A percentile compares a stretch with the other conserved stretches of the same genome.
These are phyloP conservation scores for Gymnosoma rotundatum DNA, from an alignment of 2,888 invertebrate species.

Conservation along the genomic window DNA sequence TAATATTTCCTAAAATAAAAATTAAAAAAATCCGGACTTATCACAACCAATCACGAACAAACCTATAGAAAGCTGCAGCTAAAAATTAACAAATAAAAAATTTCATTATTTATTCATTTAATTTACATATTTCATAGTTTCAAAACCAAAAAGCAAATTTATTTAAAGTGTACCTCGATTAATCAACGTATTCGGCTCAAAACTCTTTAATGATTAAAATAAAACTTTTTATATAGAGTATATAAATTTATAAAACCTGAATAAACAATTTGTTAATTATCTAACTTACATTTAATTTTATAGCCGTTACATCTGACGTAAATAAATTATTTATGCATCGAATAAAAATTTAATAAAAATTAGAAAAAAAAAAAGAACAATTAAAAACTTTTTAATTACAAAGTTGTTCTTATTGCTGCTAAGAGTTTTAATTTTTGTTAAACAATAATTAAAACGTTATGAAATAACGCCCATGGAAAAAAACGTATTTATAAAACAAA, in stretches of 20 bases:
- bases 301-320: not conserved
- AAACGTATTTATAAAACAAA: constrained; percentile 28
- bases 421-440: constrained; percentile 49
- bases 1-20: too few species aligned
- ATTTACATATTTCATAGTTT: too few species aligned
- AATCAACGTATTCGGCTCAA: too few species aligned
- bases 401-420: constrained; percentile 15
- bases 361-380: constrained; percentile 29
- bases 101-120: too few species aligned
- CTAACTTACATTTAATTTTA: not conserved
- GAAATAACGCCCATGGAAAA: constrained; percentile 49
- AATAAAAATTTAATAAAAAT: not conserved
- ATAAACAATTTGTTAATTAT: not conserved
- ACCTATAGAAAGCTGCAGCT: too few species aligned
- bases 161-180: too few species aligned
- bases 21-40: too few species aligned
- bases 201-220: not conserved
- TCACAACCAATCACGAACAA: too few species aligned
- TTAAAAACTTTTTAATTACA: constrained; percentile 44
- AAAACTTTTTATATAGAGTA: not conserved
- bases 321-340: not conserved
- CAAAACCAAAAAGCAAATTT: too few species aligned
- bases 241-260: not conserved
- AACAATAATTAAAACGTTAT: constrained; percentile 67
- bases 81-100: too few species aligned